Conservation (phyloP, 2,797 vertebrate species). For the Enteromius paludinosus region DNA sequence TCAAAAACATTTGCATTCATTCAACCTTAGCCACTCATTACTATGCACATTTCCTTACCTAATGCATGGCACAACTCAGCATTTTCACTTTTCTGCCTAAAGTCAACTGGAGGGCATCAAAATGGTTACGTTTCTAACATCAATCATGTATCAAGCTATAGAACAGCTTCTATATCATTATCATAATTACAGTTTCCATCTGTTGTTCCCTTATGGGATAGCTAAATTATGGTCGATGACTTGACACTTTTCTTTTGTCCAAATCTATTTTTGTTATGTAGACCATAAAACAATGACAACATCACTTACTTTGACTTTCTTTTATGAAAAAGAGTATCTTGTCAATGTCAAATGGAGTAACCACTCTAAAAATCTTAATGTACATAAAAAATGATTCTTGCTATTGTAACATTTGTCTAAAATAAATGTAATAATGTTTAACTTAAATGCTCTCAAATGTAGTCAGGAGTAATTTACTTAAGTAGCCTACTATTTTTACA, state of each 20-base stretch:
- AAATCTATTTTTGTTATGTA: neutral
- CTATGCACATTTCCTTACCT: constrained; percentile 40
- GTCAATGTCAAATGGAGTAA: neutral
- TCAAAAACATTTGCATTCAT: constrained; percentile 48
- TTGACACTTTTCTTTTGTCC: neutral
- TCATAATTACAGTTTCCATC: constrained; percentile 31
- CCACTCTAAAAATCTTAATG: neutral
- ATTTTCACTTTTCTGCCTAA: constrained; percentile 45
- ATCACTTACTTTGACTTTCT: neutral
- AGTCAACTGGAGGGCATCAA: constrained; percentile 35
- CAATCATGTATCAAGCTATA: neutral
- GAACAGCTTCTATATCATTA: constrained; percentile 28
- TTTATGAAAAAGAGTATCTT: neutral
- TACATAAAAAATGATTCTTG: neutral
- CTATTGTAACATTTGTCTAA: neutral
- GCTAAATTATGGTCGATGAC: neutral
- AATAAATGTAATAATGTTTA: neutral
- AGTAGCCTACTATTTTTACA: neutral
- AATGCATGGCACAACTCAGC: constrained; percentile 49
- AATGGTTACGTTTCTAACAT: constrained; percentile 25
- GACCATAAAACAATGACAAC: neutral
- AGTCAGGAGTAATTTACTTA: neutral
- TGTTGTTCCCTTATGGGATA: neutral
- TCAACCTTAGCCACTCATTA: constrained; percentile 38
- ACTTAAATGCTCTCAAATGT: neutral